phyloP scores from a whole-genome alignment of 1,140 invertebrate genomes.

The Eciton burchellii region DNA sequence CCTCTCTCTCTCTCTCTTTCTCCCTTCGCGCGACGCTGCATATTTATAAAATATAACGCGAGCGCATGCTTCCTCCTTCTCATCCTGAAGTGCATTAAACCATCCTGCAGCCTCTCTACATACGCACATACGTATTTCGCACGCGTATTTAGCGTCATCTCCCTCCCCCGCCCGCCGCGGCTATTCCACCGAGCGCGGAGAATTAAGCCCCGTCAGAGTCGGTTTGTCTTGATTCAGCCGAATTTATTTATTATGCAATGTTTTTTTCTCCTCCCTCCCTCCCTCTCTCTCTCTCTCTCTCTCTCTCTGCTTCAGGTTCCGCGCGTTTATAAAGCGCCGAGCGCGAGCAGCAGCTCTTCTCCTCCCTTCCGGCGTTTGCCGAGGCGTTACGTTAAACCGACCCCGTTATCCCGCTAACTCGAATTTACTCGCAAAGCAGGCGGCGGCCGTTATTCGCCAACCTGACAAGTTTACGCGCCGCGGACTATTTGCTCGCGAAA shows the following conservation, averaged over 20 bases:
- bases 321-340: not conserved
- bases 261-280: too few species aligned
- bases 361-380: not conserved
- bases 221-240: not conserved
- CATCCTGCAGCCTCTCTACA: not conserved
- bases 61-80: not conserved
- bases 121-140: not conserved
- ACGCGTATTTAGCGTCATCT: not conserved
- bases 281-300: too few species aligned
- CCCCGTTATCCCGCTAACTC: conserved; percentile 49
- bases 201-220: not conserved
- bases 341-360: not conserved
- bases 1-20: too few species aligned
- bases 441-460: conserved; percentile 51
- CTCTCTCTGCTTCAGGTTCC: not conserved
- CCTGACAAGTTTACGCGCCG: conserved; percentile 57
- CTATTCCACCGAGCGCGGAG: not conserved
- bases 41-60: conserved; percentile 5
- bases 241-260: not conserved
- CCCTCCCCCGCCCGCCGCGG: too few species aligned
- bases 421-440: conserved; percentile 55
- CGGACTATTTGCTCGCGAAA: conserved; percentile 55
- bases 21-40: not conserved
- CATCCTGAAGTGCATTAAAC: not conserved
- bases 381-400: conserved; percentile 21